Evolutionary conservation across 2,797 vertebrate species (phyloP).

Genomic region (Paramormyrops hopkinsi): DNA sequence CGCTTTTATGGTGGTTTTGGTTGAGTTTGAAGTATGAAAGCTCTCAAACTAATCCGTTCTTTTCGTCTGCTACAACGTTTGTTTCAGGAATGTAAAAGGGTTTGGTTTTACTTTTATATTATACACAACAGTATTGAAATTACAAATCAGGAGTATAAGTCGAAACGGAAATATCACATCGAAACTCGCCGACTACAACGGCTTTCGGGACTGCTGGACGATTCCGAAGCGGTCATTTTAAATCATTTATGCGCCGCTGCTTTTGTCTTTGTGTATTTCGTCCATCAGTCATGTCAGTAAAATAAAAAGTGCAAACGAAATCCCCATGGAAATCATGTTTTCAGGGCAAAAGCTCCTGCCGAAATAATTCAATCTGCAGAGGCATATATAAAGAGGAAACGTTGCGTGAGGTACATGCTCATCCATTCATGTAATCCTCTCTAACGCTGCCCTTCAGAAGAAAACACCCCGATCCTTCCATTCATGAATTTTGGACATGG

Average conservation of each 20-base stretch:
- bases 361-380: slow-evolving; percentile 28
- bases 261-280: neutral
- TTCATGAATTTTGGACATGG: slow-evolving; percentile 62
- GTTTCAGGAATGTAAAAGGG: neutral
- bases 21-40: neutral
- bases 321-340: neutral
- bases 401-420: slow-evolving; percentile 39
- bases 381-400: slow-evolving; percentile 38
- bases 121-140: neutral
- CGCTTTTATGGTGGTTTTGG: neutral
- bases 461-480: slow-evolving; percentile 54
- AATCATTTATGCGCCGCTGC: neutral
- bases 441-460: slow-evolving; percentile 65
- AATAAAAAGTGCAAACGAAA: neutral
- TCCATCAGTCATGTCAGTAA: neutral
- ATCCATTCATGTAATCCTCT: slow-evolving; percentile 57
- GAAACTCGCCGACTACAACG: neutral
- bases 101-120: neutral
- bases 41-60: neutral
- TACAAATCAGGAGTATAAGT: neutral
- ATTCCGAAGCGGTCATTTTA: neutral
- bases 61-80: neutral
- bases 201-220: neutral
- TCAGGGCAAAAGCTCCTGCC: neutral
- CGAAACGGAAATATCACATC: neutral